phyloP scores from a whole-genome alignment of 2,888 invertebrate species.

The Sclerodermus sp. region DNA sequence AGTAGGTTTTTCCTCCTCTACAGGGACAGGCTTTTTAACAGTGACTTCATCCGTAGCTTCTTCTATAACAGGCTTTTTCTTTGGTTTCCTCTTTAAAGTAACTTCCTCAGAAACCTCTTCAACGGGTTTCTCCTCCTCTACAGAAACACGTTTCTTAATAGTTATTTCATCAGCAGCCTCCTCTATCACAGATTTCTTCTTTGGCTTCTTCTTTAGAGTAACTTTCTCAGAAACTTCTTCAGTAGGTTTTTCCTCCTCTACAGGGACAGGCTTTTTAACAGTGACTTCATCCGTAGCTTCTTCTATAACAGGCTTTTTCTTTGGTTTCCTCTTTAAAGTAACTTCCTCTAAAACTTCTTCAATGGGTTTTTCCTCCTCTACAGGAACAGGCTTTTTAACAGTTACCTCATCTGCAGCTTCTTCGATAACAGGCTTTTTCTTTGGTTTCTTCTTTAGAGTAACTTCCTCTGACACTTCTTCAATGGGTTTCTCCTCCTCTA shows the following conservation, averaged over 20 bases:
- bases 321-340: constrained; percentile 20
- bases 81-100: constrained; percentile 26
- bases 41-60: constrained; percentile 55
- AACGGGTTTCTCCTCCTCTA: constrained; percentile 27
- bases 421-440: constrained; percentile 32
- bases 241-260: constrained; percentile 17
- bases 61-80: constrained; percentile 26
- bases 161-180: constrained; percentile 35
- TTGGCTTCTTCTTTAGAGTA: constrained; percentile 54
- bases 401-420: constrained; percentile 38
- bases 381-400: constrained; percentile 36
- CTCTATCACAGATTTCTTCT: constrained; percentile 32
- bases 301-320: constrained; percentile 36
- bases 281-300: constrained; percentile 46
- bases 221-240: constrained; percentile 54
- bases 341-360: constrained; percentile 30
- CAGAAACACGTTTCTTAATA: constrained; percentile 36
- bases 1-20: constrained; percentile 20
- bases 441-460: constrained; percentile 34
- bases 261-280: constrained; percentile 35
- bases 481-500: constrained; percentile 34
- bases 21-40: constrained; percentile 38
- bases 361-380: constrained; percentile 39
- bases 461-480: constrained; percentile 39
- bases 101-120: constrained; percentile 31